phyloP scores from a whole-genome alignment of 2,888 invertebrate species.

The Drosophila nigritarsus region DNA sequence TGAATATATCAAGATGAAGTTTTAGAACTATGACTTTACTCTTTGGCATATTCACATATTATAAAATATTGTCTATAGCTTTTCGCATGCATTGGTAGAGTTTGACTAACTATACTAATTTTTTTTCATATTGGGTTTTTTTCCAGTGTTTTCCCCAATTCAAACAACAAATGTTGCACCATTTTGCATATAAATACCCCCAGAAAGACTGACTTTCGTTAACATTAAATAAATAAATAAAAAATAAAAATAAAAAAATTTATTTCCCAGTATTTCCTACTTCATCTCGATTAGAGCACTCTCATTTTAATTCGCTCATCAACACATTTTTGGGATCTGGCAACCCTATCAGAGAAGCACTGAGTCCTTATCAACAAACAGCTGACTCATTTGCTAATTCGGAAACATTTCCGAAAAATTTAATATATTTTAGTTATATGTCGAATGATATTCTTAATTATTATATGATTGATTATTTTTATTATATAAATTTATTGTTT shows the following conservation, averaged over 20 bases:
- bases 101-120: too few species aligned
- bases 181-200: too few species aligned
- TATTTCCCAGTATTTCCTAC: background rate
- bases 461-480: background rate
- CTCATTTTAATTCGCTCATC: background rate
- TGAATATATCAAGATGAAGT: background rate
- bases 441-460: background rate
- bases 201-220: too few species aligned
- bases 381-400: background rate
- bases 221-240: too few species aligned
- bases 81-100: rapidly evolving
- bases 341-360: background rate
- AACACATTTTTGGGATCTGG: background rate
- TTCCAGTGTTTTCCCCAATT: rapidly evolving
- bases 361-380: background rate
- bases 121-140: too few species aligned
- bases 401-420: background rate
- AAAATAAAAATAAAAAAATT: rapidly evolving
- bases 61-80: background rate
- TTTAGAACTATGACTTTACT: background rate
- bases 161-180: too few species aligned
- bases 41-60: background rate
- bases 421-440: background rate
- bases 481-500: background rate
- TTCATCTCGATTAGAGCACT: background rate